Conservation (phyloP, 2,113 vertebrate species). For the Chamaetylas fuelleborni region DNA sequence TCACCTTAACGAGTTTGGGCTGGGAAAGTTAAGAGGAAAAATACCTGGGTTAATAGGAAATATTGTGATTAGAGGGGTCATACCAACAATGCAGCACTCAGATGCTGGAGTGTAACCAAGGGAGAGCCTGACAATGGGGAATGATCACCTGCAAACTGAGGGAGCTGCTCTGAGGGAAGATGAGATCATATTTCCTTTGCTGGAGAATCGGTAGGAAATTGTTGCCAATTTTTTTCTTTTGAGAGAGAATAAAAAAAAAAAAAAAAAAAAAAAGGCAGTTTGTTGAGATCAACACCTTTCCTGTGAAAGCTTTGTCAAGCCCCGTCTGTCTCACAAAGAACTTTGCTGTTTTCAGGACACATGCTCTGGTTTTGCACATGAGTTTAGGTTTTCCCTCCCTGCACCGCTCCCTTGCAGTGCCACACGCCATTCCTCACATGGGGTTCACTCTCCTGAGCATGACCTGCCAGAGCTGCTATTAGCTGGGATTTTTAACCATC, state of each 20-base stretch:
- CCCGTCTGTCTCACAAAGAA: background rate
- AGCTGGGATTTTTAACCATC: background rate
- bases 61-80: background rate
- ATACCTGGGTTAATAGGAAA: background rate
- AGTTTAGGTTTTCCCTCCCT: background rate
- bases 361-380: background rate
- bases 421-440: accelerated
- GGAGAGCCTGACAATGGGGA: conserved; percentile 14
- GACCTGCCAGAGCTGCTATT: background rate
- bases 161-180: conserved; percentile 6
- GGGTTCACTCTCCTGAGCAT: background rate
- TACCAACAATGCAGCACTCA: background rate
- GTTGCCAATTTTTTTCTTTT: background rate
- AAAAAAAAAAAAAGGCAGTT: background rate
- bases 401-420: background rate
- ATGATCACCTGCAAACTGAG: conserved; percentile 46
- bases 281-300: conserved; percentile 45
- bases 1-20: background rate
- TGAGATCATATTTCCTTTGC: conserved; percentile 57
- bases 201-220: background rate
- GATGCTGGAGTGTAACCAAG: background rate
- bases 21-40: background rate
- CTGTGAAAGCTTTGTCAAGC: background rate
- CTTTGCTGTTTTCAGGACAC: background rate
- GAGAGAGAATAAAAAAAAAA: background rate